Conservation (phyloP, 2,797 vertebrate species). For the Nannoperca australis region DNA sequence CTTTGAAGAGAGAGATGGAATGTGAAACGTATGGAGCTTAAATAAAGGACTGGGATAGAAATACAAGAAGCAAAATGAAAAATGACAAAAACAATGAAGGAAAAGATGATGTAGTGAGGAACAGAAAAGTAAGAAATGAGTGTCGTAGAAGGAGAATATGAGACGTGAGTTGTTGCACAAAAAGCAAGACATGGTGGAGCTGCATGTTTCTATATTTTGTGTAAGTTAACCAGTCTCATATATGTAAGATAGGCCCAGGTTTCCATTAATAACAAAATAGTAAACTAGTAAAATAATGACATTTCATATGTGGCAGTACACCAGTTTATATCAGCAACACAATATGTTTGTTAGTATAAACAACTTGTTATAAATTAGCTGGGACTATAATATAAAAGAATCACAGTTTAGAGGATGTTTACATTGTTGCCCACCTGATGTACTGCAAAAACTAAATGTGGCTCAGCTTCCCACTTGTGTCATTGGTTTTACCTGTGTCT, state of each 20-base stretch:
- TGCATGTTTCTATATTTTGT: constrained; percentile 13
- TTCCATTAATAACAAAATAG: background rate
- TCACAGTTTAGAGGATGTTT: background rate
- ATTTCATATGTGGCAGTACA: background rate
- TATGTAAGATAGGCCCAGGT: background rate
- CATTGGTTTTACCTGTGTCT: no score
- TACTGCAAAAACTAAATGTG: background rate
- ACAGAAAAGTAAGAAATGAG: constrained; percentile 12
- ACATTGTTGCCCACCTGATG: background rate
- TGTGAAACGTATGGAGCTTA: constrained; percentile 41
- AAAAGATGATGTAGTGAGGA: constrained; percentile 31
- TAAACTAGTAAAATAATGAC: background rate
- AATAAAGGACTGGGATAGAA: constrained; percentile 53
- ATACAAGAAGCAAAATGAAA: constrained; percentile 47
- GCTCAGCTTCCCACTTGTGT: no score
- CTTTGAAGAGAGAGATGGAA: constrained; percentile 55
- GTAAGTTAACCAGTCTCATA: background rate
- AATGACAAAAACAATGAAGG: constrained; percentile 47
- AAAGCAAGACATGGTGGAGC: constrained; percentile 15
- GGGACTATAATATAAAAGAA: background rate
- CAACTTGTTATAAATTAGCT: background rate
- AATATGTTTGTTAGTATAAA: background rate
- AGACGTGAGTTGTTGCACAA: constrained; percentile 24
- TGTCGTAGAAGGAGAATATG: constrained; percentile 24
- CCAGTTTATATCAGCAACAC: background rate